Conservation (phyloP, 2,888 invertebrate species). For the Luffia ferchaultella region DNA sequence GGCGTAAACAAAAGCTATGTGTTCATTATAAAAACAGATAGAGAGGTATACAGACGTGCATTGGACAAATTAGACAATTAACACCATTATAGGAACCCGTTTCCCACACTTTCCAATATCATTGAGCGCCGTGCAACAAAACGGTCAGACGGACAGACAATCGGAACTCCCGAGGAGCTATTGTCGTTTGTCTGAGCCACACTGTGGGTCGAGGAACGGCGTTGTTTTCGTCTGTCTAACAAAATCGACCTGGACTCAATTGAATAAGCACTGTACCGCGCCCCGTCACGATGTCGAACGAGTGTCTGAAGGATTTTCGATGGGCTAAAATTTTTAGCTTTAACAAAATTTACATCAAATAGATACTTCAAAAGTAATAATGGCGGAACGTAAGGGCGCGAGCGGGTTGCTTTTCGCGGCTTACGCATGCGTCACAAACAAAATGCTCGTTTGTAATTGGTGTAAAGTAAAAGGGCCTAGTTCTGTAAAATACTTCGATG, state of each 20-base stretch:
- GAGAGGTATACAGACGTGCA: slow-evolving; percentile 8
- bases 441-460: too few species aligned
- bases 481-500: too few species aligned
- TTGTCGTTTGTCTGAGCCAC: slow-evolving; percentile 19
- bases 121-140: slow-evolving; percentile 40
- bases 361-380: not conserved
- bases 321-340: too few species aligned
- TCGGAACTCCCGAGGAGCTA: slow-evolving; percentile 17
- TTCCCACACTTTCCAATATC: slow-evolving; percentile 61
- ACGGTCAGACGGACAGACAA: slow-evolving; percentile 34
- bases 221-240: slow-evolving; percentile 2
- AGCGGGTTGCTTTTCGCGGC: too few species aligned
- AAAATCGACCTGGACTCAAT: not conserved
- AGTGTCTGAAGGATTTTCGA: too few species aligned
- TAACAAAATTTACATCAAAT: slow-evolving; percentile 1
- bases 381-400: too few species aligned
- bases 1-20: not conserved
- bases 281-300: not conserved
- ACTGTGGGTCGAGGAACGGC: slow-evolving; percentile 22
- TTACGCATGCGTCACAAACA: too few species aligned
- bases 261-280: not conserved
- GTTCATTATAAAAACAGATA: not conserved
- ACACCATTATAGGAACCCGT: slow-evolving; percentile 26
- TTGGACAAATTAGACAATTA: slow-evolving; percentile 37
- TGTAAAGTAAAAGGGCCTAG: too few species aligned